These are phyloP conservation scores for Tenthredo scrophulariae DNA, from an alignment of 2,888 invertebrate species.

Conservation along the genomic window DNA sequence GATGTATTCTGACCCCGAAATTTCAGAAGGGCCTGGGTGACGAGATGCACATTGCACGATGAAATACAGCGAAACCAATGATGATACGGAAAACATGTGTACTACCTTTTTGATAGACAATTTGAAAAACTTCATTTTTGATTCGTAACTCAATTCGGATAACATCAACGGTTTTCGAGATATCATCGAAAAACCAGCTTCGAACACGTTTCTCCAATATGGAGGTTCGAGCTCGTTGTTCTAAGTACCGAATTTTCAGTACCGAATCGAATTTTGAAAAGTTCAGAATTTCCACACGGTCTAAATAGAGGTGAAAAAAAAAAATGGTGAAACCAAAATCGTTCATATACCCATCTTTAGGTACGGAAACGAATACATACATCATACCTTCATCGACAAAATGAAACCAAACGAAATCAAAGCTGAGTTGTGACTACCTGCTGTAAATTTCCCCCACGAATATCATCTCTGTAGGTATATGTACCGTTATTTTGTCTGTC, in stretches of 20 bases:
- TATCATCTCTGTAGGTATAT: conserved; percentile 17
- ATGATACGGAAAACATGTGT: background rate
- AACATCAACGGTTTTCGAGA: background rate
- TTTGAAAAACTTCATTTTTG: background rate
- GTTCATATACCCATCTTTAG: background rate
- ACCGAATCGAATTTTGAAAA: background rate
- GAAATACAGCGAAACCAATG: background rate
- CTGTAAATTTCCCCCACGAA: conserved; percentile 19
- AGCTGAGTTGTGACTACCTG: background rate
- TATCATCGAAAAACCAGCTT: background rate
- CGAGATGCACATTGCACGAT: background rate
- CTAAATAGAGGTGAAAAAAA: background rate
- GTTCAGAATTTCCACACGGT: background rate
- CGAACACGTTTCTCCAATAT: background rate
- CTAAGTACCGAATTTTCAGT: background rate
- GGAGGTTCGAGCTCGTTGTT: background rate
- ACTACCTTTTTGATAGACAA: background rate
- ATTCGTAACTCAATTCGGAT: background rate
- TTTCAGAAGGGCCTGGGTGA: background rate
- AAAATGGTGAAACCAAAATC: background rate
- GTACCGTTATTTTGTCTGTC: conserved; percentile 35
- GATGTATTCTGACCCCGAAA: background rate
- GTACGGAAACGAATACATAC: background rate
- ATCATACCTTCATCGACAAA: background rate
- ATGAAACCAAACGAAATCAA: background rate